These are phyloP conservation scores for Endotricha flammealis DNA, from an alignment of 2,888 invertebrate species.

Conservation along the genomic window DNA sequence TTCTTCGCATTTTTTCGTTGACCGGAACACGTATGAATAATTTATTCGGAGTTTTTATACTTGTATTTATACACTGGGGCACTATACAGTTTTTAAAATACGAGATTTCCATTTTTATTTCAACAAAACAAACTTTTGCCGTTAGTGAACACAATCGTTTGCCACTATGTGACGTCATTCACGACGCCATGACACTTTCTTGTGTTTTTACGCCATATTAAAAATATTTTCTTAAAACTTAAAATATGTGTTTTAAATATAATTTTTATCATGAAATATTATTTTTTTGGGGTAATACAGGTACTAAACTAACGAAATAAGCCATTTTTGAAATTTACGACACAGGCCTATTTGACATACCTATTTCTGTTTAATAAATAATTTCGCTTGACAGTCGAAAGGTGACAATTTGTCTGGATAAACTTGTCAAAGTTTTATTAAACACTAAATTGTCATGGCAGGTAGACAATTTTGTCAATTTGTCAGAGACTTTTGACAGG, in stretches of 20 bases:
- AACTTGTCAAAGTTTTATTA: no score
- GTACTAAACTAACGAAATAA: not conserved
- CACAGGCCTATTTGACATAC: not conserved
- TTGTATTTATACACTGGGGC: slow-evolving; percentile 13
- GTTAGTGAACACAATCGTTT: not conserved
- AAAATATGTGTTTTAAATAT: not conserved
- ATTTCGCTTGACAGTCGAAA: no score
- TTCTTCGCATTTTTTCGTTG: slow-evolving; percentile 11
- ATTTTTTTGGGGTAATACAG: not conserved
- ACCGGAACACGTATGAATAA: slow-evolving; percentile 14
- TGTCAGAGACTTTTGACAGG: no score
- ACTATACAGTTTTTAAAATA: slow-evolving; percentile 12
- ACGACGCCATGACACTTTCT: slow-evolving; percentile 1
- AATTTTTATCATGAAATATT: not conserved
- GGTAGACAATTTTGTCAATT: no score
- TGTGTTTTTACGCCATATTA: not conserved
- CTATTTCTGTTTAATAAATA: no score
- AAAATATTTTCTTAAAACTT: not conserved
- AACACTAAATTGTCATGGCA: no score
- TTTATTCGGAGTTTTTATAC: slow-evolving; percentile 10
- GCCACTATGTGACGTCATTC: slow-evolving; percentile 4
- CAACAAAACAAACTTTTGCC: not conserved
- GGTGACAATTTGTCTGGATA: no score
- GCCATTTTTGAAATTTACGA: not conserved
- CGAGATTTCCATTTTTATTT: slow-evolving; percentile 9